These are phyloP conservation scores for Mycteria americana DNA, from an alignment of 2,797 vertebrate genomes.

Conservation along the genomic window DNA sequence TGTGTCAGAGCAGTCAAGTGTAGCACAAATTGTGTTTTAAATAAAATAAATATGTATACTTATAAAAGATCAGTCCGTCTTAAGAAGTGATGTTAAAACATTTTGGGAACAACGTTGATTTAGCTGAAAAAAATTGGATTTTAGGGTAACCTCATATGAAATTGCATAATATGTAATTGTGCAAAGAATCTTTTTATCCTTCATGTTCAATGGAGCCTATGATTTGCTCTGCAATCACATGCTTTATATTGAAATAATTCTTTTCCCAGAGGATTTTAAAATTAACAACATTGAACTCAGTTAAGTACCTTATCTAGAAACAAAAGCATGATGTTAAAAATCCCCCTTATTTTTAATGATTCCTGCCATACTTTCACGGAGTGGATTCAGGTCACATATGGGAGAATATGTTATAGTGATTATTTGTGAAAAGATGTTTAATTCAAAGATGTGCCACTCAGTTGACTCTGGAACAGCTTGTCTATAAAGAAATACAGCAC, in stretches of 20 bases:
- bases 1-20: neutral
- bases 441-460: neutral
- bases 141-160: slow-evolving; percentile 13
- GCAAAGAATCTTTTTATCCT: slow-evolving; percentile 45
- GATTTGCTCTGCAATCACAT: slow-evolving; percentile 50
- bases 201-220: slow-evolving; percentile 19
- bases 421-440: neutral
- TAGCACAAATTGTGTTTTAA: neutral
- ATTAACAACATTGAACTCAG: slow-evolving; percentile 6
- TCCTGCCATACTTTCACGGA: neutral
- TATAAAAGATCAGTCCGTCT: neutral
- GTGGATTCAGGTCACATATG: neutral
- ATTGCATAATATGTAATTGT: slow-evolving; percentile 45
- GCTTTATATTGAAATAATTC: slow-evolving; percentile 60
- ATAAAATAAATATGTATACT: neutral
- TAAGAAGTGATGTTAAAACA: neutral
- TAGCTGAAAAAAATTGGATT: slow-evolving; percentile 7
- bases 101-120: neutral
- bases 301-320: slow-evolving; percentile 56
- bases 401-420: neutral
- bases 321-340: slow-evolving; percentile 34
- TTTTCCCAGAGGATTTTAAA: slow-evolving; percentile 52
- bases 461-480: neutral
- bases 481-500: neutral
- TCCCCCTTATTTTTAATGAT: neutral